These are phyloP conservation scores for Amblyopsis rosae DNA, from an alignment of 2,113 vertebrate species.

Conservation along the genomic window DNA sequence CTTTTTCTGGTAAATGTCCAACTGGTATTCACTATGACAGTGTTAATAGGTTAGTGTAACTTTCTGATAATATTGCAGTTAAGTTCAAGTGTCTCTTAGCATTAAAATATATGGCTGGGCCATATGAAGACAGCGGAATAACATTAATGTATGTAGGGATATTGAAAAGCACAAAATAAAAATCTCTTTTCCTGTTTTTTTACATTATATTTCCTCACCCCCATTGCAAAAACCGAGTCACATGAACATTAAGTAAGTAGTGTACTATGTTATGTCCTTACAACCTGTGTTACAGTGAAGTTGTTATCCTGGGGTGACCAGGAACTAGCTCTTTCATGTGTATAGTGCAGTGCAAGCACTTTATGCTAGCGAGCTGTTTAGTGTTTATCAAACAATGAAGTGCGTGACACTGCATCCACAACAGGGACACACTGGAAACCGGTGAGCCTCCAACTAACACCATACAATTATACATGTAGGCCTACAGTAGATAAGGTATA, in stretches of 20 bases:
- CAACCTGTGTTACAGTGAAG: no score
- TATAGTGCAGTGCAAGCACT: conserved; percentile 71
- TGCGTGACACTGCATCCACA: conserved; percentile 52
- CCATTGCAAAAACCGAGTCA: background rate
- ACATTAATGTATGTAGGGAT: conserved; percentile 36
- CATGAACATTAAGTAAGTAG: no score
- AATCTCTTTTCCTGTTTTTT: conserved; percentile 43
- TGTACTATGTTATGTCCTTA: background rate
- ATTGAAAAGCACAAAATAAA: conserved; percentile 71
- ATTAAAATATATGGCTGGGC: conserved; percentile 66
- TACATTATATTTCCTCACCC: background rate
- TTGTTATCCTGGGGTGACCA: no score
- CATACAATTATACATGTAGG: conserved; percentile 49
- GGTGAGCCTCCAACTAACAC: conserved; percentile 40
- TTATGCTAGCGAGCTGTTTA: conserved; percentile 70
- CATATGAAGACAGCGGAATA: conserved; percentile 48
- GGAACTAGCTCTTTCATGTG: conserved; percentile 16
- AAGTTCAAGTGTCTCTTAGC: conserved; percentile 30
- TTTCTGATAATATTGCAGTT: conserved; percentile 35
- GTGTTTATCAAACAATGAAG: conserved; percentile 71
- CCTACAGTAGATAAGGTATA: conserved; percentile 43
- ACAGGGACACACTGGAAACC: conserved; percentile 57
- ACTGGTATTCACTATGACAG: conserved; percentile 36
- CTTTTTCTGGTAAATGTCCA: conserved; percentile 31
- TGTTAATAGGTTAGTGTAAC: conserved; percentile 53